Evolutionary conservation across 2,797 vertebrate genomes (phyloP).

Genomic region (Hydrolagus colliei): DNA sequence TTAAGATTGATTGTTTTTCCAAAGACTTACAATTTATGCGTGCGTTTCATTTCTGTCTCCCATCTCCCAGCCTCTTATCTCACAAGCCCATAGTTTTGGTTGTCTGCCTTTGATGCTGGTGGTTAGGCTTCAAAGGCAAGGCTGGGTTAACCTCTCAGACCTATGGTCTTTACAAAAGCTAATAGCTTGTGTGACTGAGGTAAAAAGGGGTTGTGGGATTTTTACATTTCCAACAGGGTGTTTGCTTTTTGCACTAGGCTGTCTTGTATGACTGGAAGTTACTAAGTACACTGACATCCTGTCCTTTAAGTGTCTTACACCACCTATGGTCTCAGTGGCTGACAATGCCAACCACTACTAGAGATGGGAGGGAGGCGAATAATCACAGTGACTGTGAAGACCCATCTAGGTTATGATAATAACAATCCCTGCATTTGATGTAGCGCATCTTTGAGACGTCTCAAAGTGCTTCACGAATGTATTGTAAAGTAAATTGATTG

Average conservation of each 20-base stretch:
- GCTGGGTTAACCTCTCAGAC: not conserved
- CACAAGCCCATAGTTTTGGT: not conserved
- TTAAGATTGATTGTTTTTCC: not conserved
- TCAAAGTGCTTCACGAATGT: too few species aligned
- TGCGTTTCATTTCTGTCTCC: not conserved
- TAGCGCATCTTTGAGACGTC: too few species aligned
- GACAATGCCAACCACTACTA: too few species aligned
- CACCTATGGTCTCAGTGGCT: constrained; percentile 43
- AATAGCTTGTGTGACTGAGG: not conserved
- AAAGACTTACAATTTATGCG: not conserved
- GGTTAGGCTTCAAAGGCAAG: not conserved
- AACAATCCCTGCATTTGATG: too few species aligned
- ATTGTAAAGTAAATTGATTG: too few species aligned
- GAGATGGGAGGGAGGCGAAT: too few species aligned
- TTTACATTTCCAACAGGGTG: not conserved
- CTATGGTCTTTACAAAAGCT: not conserved
- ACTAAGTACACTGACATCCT: not conserved
- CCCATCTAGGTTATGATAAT: too few species aligned
- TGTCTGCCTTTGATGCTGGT: not conserved
- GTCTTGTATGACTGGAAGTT: not conserved
- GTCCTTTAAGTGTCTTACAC: constrained; percentile 53
- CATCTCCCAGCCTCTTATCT: not conserved
- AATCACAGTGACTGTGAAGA: too few species aligned
- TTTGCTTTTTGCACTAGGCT: not conserved
- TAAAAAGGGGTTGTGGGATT: not conserved